Conservation (phyloP, 2,113 vertebrate species). For the Sardina pilchardus region DNA sequence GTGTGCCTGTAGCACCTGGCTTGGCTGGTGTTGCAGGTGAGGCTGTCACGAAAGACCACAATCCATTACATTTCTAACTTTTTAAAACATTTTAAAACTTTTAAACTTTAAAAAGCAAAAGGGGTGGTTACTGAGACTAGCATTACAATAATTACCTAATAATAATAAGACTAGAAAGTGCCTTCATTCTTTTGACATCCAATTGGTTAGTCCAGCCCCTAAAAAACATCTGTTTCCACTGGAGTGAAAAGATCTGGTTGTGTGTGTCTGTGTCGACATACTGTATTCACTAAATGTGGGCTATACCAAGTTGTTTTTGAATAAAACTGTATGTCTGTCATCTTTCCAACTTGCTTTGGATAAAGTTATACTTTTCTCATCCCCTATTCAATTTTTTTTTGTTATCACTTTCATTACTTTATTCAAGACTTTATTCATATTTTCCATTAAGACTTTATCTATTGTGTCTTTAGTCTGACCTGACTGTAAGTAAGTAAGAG, state of each 20-base stretch:
- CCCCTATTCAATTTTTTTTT: not conserved
- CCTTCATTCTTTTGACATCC: not conserved
- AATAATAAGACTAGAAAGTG: not conserved
- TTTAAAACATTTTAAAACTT: not conserved
- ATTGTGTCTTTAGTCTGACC: not conserved
- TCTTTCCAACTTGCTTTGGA: not conserved
- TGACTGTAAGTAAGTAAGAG: not conserved
- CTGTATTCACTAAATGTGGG: not conserved
- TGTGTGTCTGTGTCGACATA: not conserved
- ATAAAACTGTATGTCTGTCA: not conserved
- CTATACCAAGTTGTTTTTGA: not conserved
- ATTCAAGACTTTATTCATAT: not conserved
- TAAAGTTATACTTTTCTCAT: not conserved
- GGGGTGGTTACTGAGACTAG: not conserved
- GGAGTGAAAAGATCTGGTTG: not conserved
- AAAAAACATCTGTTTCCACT: not conserved
- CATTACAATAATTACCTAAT: not conserved
- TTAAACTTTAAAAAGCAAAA: not conserved
- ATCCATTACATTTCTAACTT: not conserved
- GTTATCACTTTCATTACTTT: not conserved
- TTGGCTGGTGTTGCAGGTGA: slow-evolving; percentile 78
- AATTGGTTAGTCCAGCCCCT: not conserved
- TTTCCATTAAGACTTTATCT: not conserved
- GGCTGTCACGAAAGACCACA: slow-evolving; percentile 61
- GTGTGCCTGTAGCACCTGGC: slow-evolving; percentile 79